phyloP scores from a whole-genome alignment of 1,140 invertebrate genomes.

The Teleogryllus occipitalis region DNA sequence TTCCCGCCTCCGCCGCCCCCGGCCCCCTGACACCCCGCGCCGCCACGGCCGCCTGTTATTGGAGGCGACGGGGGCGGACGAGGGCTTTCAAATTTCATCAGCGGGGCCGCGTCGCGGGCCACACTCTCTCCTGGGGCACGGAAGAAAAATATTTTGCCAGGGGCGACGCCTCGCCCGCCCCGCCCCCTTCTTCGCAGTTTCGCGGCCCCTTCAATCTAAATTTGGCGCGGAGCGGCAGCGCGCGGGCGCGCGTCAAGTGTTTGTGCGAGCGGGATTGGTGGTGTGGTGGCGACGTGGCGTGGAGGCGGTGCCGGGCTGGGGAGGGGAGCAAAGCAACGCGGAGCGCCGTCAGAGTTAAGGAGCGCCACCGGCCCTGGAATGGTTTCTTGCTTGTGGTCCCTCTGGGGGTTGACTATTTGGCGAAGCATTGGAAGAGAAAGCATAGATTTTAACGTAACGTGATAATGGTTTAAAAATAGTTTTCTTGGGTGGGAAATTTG shows the following conservation, averaged over 20 bases:
- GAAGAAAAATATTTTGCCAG: conserved; percentile 5
- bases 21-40: background rate
- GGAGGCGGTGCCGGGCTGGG: background rate
- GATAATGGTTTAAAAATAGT: too few relatives aligned
- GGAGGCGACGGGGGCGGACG: background rate
- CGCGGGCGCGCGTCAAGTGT: background rate
- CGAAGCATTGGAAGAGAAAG: too few relatives aligned
- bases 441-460: too few relatives aligned
- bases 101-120: too few relatives aligned
- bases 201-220: background rate
- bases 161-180: background rate
- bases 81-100: conserved; percentile 4
- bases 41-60: background rate
- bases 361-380: too few relatives aligned
- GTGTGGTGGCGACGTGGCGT: too few relatives aligned
- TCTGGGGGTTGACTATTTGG: too few relatives aligned
- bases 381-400: too few relatives aligned
- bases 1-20: background rate
- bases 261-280: background rate
- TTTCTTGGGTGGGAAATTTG: too few relatives aligned
- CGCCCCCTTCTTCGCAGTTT: background rate
- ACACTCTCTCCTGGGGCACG: background rate
- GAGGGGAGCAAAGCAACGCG: background rate
- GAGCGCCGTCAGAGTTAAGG: too few relatives aligned
- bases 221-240: background rate